A percentile compares a stretch with the other conserved stretches of the same genome.
phyloP scores from a whole-genome alignment of 2,797 vertebrate species.

The Pseudomugil gertrudae region DNA sequence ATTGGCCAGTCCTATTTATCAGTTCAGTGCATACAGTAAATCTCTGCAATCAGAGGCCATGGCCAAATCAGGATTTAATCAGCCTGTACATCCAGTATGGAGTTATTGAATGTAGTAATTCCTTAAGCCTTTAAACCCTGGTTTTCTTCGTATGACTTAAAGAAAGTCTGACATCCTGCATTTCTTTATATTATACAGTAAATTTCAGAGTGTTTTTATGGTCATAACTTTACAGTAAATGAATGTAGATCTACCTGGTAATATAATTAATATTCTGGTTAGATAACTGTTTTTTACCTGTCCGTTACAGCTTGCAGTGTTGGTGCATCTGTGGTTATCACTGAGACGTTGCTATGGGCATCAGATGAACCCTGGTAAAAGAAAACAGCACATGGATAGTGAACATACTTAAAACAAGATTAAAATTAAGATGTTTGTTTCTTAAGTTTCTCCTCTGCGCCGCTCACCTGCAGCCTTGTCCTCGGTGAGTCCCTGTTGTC shows the following conservation, averaged over 20 bases:
- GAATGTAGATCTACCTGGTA: background rate
- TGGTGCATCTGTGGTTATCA: conserved; percentile 81
- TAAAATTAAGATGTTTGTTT: background rate
- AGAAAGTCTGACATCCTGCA: background rate
- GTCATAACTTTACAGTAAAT: background rate
- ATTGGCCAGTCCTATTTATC: conserved; percentile 45
- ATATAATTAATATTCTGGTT: background rate
- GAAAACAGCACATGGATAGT: background rate
- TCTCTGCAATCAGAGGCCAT: conserved; percentile 35
- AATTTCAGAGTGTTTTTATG: background rate
- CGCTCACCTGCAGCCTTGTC: conserved; percentile 82
- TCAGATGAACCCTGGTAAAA: conserved; percentile 60
- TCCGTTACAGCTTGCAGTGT: conserved; percentile 63
- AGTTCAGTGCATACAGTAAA: conserved; percentile 37
- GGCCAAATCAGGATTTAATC: conserved; percentile 40
- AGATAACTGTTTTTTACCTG: conserved; percentile 63
- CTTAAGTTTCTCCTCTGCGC: background rate
- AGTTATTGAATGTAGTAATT: conserved; percentile 16
- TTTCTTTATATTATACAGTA: background rate
- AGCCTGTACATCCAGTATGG: conserved; percentile 23
- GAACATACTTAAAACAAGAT: background rate
- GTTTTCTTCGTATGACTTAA: conserved; percentile 7
- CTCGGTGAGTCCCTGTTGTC: conserved; percentile 74
- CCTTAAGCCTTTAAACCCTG: conserved; percentile 16
- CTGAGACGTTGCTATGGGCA: conserved; percentile 32